phyloP scores from a whole-genome alignment of 2,113 vertebrate genomes.

The Takifugu flavidus region DNA sequence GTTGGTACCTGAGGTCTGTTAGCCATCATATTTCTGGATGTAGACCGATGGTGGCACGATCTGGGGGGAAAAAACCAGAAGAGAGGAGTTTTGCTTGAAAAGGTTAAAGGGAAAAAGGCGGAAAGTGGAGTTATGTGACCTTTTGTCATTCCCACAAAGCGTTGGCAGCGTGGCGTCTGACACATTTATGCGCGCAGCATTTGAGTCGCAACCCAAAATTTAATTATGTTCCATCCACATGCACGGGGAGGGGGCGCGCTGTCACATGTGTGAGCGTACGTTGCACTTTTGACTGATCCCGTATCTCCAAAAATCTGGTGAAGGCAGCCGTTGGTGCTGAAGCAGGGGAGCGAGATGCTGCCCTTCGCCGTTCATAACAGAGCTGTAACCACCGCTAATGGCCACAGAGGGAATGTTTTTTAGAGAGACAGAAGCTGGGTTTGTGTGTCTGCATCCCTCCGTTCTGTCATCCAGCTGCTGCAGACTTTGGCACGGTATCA shows the following conservation, averaged over 20 bases:
- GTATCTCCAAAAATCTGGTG: slow-evolving; percentile 46
- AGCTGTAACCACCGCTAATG: slow-evolving; percentile 45
- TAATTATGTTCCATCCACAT: slow-evolving; percentile 42
- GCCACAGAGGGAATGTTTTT: slow-evolving; percentile 17
- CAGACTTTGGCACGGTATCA: slow-evolving; percentile 32
- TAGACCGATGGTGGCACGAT: slow-evolving; percentile 3
- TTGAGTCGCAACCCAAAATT: slow-evolving; percentile 30
- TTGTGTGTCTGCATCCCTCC: slow-evolving; percentile 21
- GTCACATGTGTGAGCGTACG: slow-evolving; percentile 11
- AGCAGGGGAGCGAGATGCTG: slow-evolving; percentile 23
- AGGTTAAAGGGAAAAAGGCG: background rate
- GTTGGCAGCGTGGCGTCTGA: slow-evolving; percentile 31
- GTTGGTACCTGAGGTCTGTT: slow-evolving; percentile 1
- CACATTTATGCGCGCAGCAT: slow-evolving; percentile 20
- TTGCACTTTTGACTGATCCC: slow-evolving; percentile 41
- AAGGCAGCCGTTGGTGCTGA: slow-evolving; percentile 42
- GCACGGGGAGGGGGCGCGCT: background rate
- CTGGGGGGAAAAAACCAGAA: slow-evolving; percentile 1
- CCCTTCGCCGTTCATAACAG: slow-evolving; percentile 49
- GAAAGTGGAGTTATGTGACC: slow-evolving; percentile 34
- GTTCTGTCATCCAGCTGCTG: slow-evolving; percentile 48
- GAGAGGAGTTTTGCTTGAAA: slow-evolving; percentile 9
- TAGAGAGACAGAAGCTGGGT: slow-evolving; percentile 19
- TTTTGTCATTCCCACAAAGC: slow-evolving; percentile 42
- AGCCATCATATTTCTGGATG: slow-evolving; percentile 2